Evolutionary conservation across 1,140 invertebrate genomes (phyloP), one percentile per base, ranked within the genome.

Genomic region (Drosophila repleta): DNA sequence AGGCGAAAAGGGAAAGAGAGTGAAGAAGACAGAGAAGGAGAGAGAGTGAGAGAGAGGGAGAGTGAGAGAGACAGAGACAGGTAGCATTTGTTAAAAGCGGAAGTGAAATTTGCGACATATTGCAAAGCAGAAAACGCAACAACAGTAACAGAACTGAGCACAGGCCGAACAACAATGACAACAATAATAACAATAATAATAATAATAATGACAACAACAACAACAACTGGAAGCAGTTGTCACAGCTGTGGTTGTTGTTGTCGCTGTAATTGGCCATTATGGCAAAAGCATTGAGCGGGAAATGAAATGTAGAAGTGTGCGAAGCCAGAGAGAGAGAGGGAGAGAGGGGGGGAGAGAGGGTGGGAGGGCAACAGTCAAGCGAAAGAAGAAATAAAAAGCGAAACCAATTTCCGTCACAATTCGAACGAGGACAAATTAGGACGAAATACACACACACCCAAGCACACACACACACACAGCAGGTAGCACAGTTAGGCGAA

Each of bases 351-450:
- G 6, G 11, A 15, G 8, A 21, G 13, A n/a, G 20, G 7, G 26
- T 3, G 45, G n/a, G 13, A 11, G 13, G 53, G 49, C 49, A 52
- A 52, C 26, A 32, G 26, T 52, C 49, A 43, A 56, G 20, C 37
- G n/a, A 6, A 35, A 35, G 32, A 26, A 26, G 37, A 39, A 56
- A 57, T 57, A 51, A 65, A 71, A 71, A 73, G 37, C 74, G 82
- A 78, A 87, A 82, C 78, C 82, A 68, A 73, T 73, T 73, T 73
- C 70, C 65, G 70, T 73, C 64, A 73, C 70, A 73, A 68, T 73
- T 73, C 82, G 74, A 85, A 87, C 65, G 61, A 87, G 66, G 66
- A 87, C 82, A 85, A 85, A 85, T 85, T 85, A 85, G 82, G 74
- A 81, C 58, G 39, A 39, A 43, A 55, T 55, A 43, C 41, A 26